phyloP scores from a whole-genome alignment of 2,113 vertebrate species.

The Chauna torquata region DNA sequence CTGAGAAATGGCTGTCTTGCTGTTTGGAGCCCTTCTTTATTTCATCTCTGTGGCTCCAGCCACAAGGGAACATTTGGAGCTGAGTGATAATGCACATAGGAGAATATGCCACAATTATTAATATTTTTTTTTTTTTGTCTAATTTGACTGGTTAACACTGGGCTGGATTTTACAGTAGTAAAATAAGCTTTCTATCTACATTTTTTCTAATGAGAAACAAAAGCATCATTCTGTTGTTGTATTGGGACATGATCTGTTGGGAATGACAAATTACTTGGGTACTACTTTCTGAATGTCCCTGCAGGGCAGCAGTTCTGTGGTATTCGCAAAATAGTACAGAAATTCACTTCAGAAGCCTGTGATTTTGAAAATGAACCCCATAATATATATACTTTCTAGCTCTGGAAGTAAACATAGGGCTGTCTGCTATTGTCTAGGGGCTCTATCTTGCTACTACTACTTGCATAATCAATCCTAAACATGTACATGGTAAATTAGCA shows the following conservation, averaged over 20 bases:
- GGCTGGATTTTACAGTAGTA: background rate
- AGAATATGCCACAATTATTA: background rate
- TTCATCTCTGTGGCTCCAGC: background rate
- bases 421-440: background rate
- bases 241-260: background rate
- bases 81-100: background rate
- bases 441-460: background rate
- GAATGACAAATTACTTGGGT: constrained; percentile 14
- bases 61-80: background rate
- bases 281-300: background rate
- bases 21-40: background rate
- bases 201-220: background rate
- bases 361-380: constrained; percentile 34
- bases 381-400: background rate
- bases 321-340: constrained; percentile 17
- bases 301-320: background rate
- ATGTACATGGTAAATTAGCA: background rate
- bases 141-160: background rate
- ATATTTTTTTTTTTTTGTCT: background rate
- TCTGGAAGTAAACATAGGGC: background rate
- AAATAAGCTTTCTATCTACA: background rate
- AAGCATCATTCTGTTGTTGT: constrained; percentile 1
- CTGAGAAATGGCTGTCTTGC: background rate
- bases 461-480: constrained; percentile 14
- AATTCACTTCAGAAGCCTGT: constrained; percentile 1